Evolutionary conservation across 2,113 vertebrate genomes (phyloP).

Genomic region (Miniopterus natalensis): DNA sequence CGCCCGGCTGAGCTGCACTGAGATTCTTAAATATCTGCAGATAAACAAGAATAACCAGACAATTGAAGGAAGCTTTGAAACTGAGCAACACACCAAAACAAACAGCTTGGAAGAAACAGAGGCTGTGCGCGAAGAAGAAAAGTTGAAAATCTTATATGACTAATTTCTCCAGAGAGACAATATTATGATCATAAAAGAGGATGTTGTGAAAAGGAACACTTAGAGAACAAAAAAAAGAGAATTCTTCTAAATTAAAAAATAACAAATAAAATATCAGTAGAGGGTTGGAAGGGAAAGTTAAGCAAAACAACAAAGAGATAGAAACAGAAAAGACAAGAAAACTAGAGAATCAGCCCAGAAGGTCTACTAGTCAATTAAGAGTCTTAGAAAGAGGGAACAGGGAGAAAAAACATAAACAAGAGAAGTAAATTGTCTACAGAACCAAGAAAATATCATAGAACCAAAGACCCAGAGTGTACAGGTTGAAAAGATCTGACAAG

Average conservation of each 20-base stretch:
- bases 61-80: neutral
- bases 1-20: neutral
- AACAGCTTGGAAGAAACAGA: conserved; percentile 7
- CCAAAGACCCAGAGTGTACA: neutral
- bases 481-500: neutral
- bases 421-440: neutral
- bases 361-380: neutral
- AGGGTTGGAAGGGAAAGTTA: neutral
- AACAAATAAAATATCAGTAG: conserved; percentile 5
- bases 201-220: neutral
- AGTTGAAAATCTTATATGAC: neutral
- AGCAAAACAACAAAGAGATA: conserved; percentile 13
- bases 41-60: conserved; percentile 40
- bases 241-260: conserved; percentile 41
- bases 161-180: conserved; percentile 2
- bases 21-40: neutral
- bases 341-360: conserved; percentile 39
- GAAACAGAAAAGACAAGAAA: neutral
- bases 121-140: neutral
- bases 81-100: neutral
- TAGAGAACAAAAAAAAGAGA: neutral
- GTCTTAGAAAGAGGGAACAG: neutral
- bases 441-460: conserved; percentile 21
- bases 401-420: neutral
- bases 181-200: neutral